Base-by-base conservation (phyloP, 2,113 vertebrate species). In the Scatophagus argus region DNA sequence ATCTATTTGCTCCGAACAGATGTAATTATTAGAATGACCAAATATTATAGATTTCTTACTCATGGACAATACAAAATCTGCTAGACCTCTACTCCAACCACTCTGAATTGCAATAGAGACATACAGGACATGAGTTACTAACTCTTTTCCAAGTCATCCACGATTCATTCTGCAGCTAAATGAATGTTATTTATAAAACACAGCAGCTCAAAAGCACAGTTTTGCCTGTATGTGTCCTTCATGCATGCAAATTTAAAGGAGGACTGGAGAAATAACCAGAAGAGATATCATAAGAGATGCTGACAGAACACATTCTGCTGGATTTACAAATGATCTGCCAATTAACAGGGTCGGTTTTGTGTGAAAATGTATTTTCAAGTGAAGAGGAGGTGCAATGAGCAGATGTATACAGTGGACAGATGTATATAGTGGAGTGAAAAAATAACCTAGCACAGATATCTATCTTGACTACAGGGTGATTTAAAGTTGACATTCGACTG, bases 101-200 rank as follows among this genome's bases (percentile, higher is more conserved):
- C 29, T 55, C n/a, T 17, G n/a, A 38, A 21, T 19, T 43, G 5
- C 9, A 27, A 64, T 11, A 16, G 34, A 65, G 34, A 51, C 39
- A 41, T 9, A 31, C 25, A 55, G 39, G 7, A 13, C 25, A 9
- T 36, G 27, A n/a, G n/a, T 41, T 52, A 66, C 27, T 34, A 13
- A 19, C 43, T 16, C 16, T 43, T 58, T 34, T 51, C 39, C 31
- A 62, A 0, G 13, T 27, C 12, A 29, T 52, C 8, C 47, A 6
- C 54, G 39, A 62, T 54, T 46, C n/a, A 69, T 10, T 69, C 46
- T 25, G 27, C 21, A 49, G 8, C 43, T 46, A 49, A 31, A 67
- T 68, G 1, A 67, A 60, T 59, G 19, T 23, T 46, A n/a, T 63
- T 55, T 36, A 62, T 55, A 32, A 64, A 56, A 19, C 25, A 32